Evolutionary conservation across 1,140 invertebrate species (phyloP), one percentile per base, ranked within the genome.

Genomic region (Atopsyche davidsoni): DNA sequence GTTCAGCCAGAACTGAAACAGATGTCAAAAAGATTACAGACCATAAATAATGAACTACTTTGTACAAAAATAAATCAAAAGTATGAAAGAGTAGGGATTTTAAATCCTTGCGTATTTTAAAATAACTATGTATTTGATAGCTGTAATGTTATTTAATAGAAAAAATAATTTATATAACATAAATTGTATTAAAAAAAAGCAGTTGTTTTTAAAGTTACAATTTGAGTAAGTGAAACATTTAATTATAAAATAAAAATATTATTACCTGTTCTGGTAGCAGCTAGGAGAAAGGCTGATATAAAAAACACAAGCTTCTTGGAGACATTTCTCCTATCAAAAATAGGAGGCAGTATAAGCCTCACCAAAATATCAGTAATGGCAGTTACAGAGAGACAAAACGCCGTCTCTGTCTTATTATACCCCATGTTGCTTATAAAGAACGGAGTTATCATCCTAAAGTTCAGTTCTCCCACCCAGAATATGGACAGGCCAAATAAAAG

Each of bases 371-470:
- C 84, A 16, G 81, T 81, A 17, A 84, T 79, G 10, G 83, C 83
- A 14, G 81, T 83, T 47, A 86, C 75, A 1, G 82, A 84, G 13
- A 86, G 70, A 60, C 82, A 86, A 51, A 79, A 78, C 18, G 84
- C 84, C 4, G 81, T 76, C 49, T 85, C 81, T 4, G 70, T 66
- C 64, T 79, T 81, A 38, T 73, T 69, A 61, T 82, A 81, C 50
- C 81, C 81, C 51, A 85, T 67, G 59, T 73, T 76, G 39, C 71
- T 70, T 45, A 86, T 78, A 60, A 86, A 86, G 62, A 86, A 86
- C 10, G 84, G 83, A 25, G 79, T 83, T 38, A 86, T 78, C 75
- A 85, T 78, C 64, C 85, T 83, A 61, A 85, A 86, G 60, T 86
- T 85, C 53, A 84, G 73, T 58, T 86, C 83, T 9, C 83, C 81